These are phyloP conservation scores for Luperina testacea DNA, from an alignment of 2,888 invertebrate genomes.

Conservation along the genomic window DNA sequence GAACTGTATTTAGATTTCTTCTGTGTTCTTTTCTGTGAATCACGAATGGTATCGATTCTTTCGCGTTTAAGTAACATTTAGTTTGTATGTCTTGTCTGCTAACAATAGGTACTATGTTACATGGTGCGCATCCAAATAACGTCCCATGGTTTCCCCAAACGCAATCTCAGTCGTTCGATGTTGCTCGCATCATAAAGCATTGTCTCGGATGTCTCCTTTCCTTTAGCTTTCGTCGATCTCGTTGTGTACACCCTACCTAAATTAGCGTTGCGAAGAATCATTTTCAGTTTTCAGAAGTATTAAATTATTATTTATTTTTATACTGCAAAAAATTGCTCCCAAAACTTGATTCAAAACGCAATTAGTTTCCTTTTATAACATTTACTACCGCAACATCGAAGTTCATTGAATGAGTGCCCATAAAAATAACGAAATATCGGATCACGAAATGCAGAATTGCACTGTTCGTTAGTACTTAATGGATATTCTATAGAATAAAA, in stretches of 20 bases:
- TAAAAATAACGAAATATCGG: constrained; percentile 38
- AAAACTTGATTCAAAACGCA: constrained; percentile 6
- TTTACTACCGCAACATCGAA: constrained; percentile 22
- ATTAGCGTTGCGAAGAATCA: constrained; percentile 33
- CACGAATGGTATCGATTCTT: constrained; percentile 5
- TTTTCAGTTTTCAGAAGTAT: constrained; percentile 9
- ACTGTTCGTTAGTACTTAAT: constrained; percentile 39
- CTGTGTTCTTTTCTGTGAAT: not conserved
- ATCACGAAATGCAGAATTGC: constrained; percentile 41
- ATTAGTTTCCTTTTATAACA: not conserved
- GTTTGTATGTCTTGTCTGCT: constrained; percentile 5
- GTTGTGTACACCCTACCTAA: constrained; percentile 45
- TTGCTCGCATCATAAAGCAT: constrained; percentile 64
- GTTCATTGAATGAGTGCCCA: constrained; percentile 33
- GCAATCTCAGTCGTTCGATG: constrained; percentile 70
- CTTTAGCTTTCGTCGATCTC: constrained; percentile 42
- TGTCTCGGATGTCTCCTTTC: constrained; percentile 46
- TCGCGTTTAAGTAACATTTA: not conserved
- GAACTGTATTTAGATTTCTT: not conserved
- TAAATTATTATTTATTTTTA: not conserved
- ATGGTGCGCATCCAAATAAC: constrained; percentile 60
- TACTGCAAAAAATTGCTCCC: not conserved
- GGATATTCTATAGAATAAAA: constrained; percentile 38
- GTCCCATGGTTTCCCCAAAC: constrained; percentile 56
- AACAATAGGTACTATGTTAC: constrained; percentile 14